Base-by-base conservation (phyloP, 2,888 invertebrate species). In the Scaptomyza flava region DNA sequence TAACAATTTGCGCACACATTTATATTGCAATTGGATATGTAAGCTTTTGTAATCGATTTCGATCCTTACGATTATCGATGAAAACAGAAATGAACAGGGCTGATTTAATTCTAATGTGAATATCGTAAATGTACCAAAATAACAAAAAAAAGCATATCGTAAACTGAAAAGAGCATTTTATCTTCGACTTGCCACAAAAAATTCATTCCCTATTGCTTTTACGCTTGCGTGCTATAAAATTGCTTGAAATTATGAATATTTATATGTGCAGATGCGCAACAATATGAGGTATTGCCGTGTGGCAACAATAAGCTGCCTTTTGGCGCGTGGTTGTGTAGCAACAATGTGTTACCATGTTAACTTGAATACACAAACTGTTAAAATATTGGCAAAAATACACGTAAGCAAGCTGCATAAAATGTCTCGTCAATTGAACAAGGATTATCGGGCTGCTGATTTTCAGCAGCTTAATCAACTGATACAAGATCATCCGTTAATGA, bases 381-480 rank as follows among this genome's bases (percentile, higher is more conserved):
- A 1, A 12, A 3, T 34, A n/a, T 14, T 41, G 14, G 2, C 51
- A 11, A 12, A 27, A 11, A 27, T 27, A 36, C 27, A 38, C 27
- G 2, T 8, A n/a, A 4, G 23, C 36, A 36, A 51, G 23, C 23
- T 7, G 50, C 20, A 2, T 5, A 66, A 36, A 7, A 84, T 84
- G 84, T 69, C 80, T 27, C 58, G 42, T 30, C 14, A 11, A 17
- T 30, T 84, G 34, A 68, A 47, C n/a, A 74, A 65, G 50, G 77
- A 87, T 61, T 87, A 87, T 53, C 80, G 84, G 11, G 57, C 74
- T 9, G 71, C 63, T 20, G 88, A 86, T 46, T 86, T 86, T 6
- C 70, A 79, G 61, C 71, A 78, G 70, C 79, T 86, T 6, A 79
- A 81, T 43, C 45, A 67, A 43, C 48, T 58, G 38, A 88, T 88